These are phyloP conservation scores for Plectropomus leopardus DNA, from an alignment of 2,113 vertebrate species.

Conservation along the genomic window DNA sequence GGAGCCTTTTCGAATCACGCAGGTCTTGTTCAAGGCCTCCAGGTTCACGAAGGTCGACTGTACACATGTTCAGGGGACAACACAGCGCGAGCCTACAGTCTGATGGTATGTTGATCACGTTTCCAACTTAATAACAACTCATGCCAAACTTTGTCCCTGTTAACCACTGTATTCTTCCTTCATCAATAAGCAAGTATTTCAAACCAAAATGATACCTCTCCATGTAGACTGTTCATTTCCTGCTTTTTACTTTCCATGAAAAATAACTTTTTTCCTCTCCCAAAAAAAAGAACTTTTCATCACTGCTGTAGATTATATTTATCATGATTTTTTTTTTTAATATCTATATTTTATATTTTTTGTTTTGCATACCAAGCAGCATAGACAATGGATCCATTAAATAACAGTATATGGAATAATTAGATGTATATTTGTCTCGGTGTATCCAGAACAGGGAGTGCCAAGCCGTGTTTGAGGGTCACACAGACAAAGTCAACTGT, in stretches of 20 bases:
- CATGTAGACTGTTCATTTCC: background rate
- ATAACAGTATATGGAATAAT: background rate
- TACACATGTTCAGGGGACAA: conserved; percentile 96
- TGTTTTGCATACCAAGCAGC: background rate
- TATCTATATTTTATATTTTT: no score
- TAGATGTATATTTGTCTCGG: background rate
- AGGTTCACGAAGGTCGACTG: conserved; percentile 90
- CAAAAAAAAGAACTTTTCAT: background rate
- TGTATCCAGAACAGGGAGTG: conserved; percentile 88
- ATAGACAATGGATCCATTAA: background rate
- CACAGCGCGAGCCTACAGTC: conserved; percentile 91
- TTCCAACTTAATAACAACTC: background rate
- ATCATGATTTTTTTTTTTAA: background rate
- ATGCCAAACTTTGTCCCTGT: background rate
- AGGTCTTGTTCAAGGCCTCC: conserved; percentile 92
- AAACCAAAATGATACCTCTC: background rate
- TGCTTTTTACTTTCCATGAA: background rate
- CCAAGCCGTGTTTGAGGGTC: conserved; percentile 91
- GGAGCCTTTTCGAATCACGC: conserved; percentile 91
- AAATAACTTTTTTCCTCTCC: background rate
- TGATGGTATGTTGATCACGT: conserved; percentile 84
- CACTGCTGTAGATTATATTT: background rate
- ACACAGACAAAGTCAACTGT: conserved; percentile 94
- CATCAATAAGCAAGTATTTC: no score
- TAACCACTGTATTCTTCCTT: background rate